Conservation (phyloP, 2,888 invertebrate genomes). For the Epinotia bilunana region DNA sequence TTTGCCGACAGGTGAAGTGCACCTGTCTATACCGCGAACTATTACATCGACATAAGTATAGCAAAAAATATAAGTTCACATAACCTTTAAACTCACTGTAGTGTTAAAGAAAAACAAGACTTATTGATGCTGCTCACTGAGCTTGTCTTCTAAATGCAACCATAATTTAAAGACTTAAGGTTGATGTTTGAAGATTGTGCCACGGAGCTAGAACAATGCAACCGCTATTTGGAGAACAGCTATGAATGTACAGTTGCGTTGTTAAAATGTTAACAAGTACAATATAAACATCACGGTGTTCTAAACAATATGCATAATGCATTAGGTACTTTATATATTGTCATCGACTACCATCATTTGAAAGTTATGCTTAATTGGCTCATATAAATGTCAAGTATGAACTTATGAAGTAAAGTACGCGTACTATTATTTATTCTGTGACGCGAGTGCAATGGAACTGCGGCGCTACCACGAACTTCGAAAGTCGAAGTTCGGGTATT, state of each 20-base stretch:
- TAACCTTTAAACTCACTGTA: slow-evolving; percentile 23
- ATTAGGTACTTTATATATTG: too few species aligned
- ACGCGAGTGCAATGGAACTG: too few species aligned
- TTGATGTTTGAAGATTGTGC: neutral
- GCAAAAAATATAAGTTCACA: slow-evolving; percentile 29
- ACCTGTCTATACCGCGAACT: slow-evolving; percentile 33
- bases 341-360: too few species aligned
- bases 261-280: neutral
- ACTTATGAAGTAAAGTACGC: too few species aligned
- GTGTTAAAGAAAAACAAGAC: slow-evolving; percentile 11
- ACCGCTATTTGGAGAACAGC: slow-evolving; percentile 12
- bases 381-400: too few species aligned
- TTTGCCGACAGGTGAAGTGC: slow-evolving; percentile 38
- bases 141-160: neutral
- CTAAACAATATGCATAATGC: too few species aligned
- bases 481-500: too few species aligned
- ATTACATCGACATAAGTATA: slow-evolving; percentile 11
- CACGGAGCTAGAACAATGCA: slow-evolving; percentile 4
- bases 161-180: neutral
- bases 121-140: neutral
- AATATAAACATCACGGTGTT: too few species aligned
- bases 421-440: too few species aligned
- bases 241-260: slow-evolving; percentile 23
- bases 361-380: too few species aligned
- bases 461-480: too few species aligned